Percentiles rank a stretch among this genome's conserved stretches.
These are phyloP conservation scores for Carcina quercana DNA, from an alignment of 2,888 invertebrate species.

Conservation along the genomic window DNA sequence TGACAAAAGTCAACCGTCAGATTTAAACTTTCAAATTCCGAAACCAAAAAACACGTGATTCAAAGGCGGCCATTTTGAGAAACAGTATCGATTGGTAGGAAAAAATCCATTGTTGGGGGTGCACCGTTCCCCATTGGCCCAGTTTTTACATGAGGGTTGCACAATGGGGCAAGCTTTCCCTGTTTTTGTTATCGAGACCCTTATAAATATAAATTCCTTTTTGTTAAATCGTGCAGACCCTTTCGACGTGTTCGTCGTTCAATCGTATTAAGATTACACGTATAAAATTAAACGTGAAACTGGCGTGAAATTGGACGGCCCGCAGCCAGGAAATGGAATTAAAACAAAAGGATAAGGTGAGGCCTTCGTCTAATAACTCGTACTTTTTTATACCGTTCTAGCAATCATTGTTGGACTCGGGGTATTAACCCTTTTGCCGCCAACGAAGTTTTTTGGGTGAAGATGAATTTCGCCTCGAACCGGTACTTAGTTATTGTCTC, in stretches of 20 bases:
- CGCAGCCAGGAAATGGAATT: neutral
- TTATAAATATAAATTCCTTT: slow-evolving; percentile 50
- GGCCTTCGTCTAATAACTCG: too few relatives aligned
- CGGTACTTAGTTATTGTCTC: too few relatives aligned
- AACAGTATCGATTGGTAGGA: slow-evolving; percentile 64
- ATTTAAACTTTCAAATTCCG: slow-evolving; percentile 2
- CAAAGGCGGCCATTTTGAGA: slow-evolving; percentile 60
- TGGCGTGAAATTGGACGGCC: slow-evolving; percentile 5
- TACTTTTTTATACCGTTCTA: too few relatives aligned
- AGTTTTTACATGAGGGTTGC: slow-evolving; percentile 62
- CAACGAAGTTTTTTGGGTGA: too few relatives aligned
- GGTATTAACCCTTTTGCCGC: too few relatives aligned
- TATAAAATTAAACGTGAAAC: slow-evolving; percentile 4
- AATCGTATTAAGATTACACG: neutral
- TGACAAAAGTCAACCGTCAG: neutral
- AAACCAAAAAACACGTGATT: slow-evolving; percentile 17
- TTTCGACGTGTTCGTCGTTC: slow-evolving; percentile 14
- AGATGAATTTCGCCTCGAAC: too few relatives aligned
- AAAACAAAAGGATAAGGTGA: neutral
- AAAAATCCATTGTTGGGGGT: slow-evolving; percentile 58
- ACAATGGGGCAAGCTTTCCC: slow-evolving; percentile 59
- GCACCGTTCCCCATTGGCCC: slow-evolving; percentile 64
- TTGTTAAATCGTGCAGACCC: slow-evolving; percentile 34
- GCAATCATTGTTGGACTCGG: too few relatives aligned
- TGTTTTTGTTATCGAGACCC: slow-evolving; percentile 43